Conservation (phyloP, 2,888 invertebrate genomes). For the Hirtodrosophila histrioides region DNA sequence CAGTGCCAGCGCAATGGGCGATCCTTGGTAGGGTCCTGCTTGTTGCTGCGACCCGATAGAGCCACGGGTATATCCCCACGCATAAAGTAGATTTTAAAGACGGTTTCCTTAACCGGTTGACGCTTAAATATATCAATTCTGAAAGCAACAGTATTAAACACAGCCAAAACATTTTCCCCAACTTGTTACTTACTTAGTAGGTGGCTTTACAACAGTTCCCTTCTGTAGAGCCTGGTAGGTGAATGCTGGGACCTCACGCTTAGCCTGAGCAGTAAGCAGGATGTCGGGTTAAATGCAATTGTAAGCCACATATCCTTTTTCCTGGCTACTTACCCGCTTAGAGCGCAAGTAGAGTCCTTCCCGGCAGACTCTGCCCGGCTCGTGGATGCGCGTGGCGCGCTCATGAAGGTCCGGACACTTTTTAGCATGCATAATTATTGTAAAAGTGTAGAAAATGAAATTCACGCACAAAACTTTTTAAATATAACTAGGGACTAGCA, state of each 20-base stretch:
- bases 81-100: conserved; percentile 81
- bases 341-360: conserved; percentile 62
- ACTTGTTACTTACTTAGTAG: conserved; percentile 76
- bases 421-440: conserved; percentile 19
- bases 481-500: conserved; percentile 14
- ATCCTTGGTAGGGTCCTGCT: conserved; percentile 72
- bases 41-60: conserved; percentile 68
- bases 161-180: background rate
- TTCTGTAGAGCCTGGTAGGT: conserved; percentile 82
- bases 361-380: conserved; percentile 63
- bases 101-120: conserved; percentile 77
- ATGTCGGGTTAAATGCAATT: background rate
- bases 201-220: conserved; percentile 81
- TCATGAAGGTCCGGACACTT: conserved; percentile 59
- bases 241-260: conserved; percentile 81
- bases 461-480: conserved; percentile 6
- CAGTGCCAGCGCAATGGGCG: conserved; percentile 82
- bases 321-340: conserved; percentile 52
- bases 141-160: background rate
- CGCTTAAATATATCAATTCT: conserved; percentile 80
- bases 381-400: conserved; percentile 59
- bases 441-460: conserved; percentile 4
- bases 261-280: conserved; percentile 45
- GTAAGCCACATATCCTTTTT: fast-evolving
- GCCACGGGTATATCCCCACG: conserved; percentile 84